These are phyloP conservation scores for Biston stratarius DNA, from an alignment of 2,888 invertebrate genomes.

Conservation along the genomic window DNA sequence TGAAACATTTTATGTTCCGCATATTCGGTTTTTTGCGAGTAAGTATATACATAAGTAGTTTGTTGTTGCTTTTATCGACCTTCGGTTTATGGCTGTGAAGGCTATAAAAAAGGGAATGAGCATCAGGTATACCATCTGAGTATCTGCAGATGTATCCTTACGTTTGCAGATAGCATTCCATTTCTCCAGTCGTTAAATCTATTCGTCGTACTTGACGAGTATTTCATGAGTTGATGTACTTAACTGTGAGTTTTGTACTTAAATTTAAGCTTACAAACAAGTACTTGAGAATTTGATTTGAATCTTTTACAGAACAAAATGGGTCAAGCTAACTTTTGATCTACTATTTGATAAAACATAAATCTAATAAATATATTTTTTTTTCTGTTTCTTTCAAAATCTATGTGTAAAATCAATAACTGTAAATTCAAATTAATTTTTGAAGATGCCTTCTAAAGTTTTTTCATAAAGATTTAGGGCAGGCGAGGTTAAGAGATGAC, in stretches of 20 bases:
- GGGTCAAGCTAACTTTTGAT: too few species aligned
- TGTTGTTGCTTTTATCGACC: slow-evolving; percentile 37
- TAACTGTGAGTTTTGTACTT: too few species aligned
- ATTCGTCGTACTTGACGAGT: slow-evolving; percentile 1
- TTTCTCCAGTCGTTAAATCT: slow-evolving; percentile 21
- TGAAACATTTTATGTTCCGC: slow-evolving; percentile 39
- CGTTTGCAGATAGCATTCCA: slow-evolving; percentile 4
- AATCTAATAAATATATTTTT: too few species aligned
- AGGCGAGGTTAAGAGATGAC: too few species aligned
- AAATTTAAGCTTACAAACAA: background rate
- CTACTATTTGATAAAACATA: too few species aligned
- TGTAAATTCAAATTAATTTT: too few species aligned
- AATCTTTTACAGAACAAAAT: background rate
- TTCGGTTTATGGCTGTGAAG: slow-evolving; percentile 42
- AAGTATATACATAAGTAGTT: slow-evolving; percentile 28
- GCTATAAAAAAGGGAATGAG: slow-evolving; percentile 44
- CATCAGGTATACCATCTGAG: slow-evolving; percentile 42
- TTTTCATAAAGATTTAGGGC: too few species aligned
- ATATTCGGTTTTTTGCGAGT: slow-evolving; percentile 32
- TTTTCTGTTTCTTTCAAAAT: too few species aligned
- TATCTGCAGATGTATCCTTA: slow-evolving; percentile 5
- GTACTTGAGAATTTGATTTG: background rate
- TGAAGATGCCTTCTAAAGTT: too few species aligned
- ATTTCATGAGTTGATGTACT: background rate
- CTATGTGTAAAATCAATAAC: too few species aligned